Evolutionary conservation across 2,888 invertebrate species (phyloP).

Genomic region (Amblyjoppa proteus): DNA sequence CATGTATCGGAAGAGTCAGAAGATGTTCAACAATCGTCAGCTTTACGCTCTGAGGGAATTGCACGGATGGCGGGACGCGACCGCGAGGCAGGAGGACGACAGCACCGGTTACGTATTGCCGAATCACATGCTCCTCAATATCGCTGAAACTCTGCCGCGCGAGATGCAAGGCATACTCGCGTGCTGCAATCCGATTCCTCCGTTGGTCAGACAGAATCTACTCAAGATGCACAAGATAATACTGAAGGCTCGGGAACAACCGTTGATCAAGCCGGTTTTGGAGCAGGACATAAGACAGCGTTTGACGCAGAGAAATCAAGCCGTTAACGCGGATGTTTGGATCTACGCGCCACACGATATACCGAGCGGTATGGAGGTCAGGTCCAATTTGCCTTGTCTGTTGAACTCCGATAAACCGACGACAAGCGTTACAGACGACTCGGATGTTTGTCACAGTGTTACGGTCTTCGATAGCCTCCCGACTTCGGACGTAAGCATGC

Average conservation of each 20-base stretch:
- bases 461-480: constrained; percentile 79
- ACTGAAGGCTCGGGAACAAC: constrained; percentile 89
- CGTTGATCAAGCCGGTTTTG: constrained; percentile 86
- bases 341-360: constrained; percentile 80
- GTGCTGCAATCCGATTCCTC: constrained; percentile 97
- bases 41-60: constrained; percentile 92
- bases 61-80: constrained; percentile 94
- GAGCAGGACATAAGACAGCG: constrained; percentile 79
- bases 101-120: constrained; percentile 96
- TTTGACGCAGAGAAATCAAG: constrained; percentile 77
- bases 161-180: constrained; percentile 97
- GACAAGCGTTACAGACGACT: constrained; percentile 52
- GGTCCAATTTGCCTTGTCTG: constrained; percentile 81
- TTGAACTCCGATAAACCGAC: constrained; percentile 66
- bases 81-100: constrained; percentile 96
- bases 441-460: constrained; percentile 64
- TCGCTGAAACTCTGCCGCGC: constrained; percentile 94
- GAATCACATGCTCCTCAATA: constrained; percentile 97
- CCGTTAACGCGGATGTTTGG: constrained; percentile 75
- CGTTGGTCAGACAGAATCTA: constrained; percentile 88
- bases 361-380: constrained; percentile 77
- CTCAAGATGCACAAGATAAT: constrained; percentile 89
- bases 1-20: constrained; percentile 92
- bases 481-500: constrained; percentile 75
- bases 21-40: constrained; percentile 94